Evolutionary conservation across 2,888 invertebrate genomes (phyloP).

Genomic region (Brachyopa scutellaris): DNA sequence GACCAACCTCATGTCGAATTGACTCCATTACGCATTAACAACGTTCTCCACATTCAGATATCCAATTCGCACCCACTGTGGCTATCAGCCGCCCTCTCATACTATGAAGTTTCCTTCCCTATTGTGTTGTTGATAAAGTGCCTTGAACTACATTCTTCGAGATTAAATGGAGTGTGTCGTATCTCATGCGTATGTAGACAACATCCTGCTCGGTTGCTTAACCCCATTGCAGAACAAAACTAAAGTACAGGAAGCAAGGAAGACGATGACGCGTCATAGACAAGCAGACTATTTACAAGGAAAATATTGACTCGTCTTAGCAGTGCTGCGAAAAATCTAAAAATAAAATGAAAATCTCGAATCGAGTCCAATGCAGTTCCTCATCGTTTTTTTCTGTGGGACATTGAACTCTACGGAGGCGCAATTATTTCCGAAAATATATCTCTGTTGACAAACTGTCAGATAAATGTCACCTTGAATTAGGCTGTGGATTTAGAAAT

Average conservation of each 20-base stretch:
- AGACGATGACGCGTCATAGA: background rate
- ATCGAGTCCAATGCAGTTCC: background rate
- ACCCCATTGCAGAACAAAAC: conserved; percentile 12
- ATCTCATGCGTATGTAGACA: background rate
- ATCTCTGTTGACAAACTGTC: conserved; percentile 8
- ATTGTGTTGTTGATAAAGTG: conserved; percentile 21
- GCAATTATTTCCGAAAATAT: conserved; percentile 23
- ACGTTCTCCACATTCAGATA: no score
- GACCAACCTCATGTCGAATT: no score
- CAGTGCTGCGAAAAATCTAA: conserved; percentile 39
- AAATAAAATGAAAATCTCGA: conserved; percentile 15
- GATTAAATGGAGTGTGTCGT: conserved; percentile 4
- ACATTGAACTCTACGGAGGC: conserved; percentile 38
- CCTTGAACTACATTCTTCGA: conserved; percentile 21
- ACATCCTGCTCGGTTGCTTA: conserved; percentile 26
- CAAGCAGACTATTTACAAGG: background rate
- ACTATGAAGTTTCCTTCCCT: no score
- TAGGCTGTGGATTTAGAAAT: background rate
- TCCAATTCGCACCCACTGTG: background rate
- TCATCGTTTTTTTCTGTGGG: conserved; percentile 1
- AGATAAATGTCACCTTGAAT: conserved; percentile 14
- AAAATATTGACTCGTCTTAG: conserved; percentile 22
- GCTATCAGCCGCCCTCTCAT: no score
- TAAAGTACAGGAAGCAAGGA: background rate
- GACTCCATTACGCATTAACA: no score